Base-by-base conservation (phyloP, 2,113 vertebrate genomes). In the Lipophrys pholis region DNA sequence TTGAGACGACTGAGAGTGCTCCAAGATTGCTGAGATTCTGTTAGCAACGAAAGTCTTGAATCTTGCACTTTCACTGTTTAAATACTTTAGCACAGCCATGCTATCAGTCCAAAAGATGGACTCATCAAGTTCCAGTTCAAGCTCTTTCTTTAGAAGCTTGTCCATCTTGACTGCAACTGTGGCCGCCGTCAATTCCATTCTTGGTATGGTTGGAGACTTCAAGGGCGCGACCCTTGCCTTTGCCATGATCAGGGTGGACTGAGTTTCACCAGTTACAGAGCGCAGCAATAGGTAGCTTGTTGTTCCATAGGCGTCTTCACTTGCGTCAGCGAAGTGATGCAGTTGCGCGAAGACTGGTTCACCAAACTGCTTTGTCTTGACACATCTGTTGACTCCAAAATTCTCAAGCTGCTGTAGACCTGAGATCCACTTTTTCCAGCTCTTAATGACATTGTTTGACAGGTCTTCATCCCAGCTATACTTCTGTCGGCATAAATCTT, bases 121-220 rank as follows among this genome's bases (percentile, higher is more conserved):
- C 0, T 63, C 38, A 0, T 43, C 0, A 16, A 78, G 59, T 3
- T 66, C 36, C n/a, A 82, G 1, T 5, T 86, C 30, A 14, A 81
- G 50, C n/a, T 81, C 77, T 58, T 76, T 77, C 5, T 38, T 81
- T 17, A 83, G 11, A 21, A 78, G 21, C 11, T 46, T 85, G 40
- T 85, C 80, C 69, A 85, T 81, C 5, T 64, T 68, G 4, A 55
- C 6, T 42, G 76, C 64, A 36, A 80, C 61, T 11, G 56, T 68
- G 0, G 82, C 66, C 8, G 65, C 69, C 4, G 85, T 78, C 8
- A 79, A 10, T 53, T 83, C 73, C 78, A 82, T 61, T 49, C 64
- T 52, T 7, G 69, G 49, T 3, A 79, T 67, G 5, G 74, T 69
- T 10, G 36, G 16, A 6, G 58, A 42, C 8, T 73, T 82, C 6